These are phyloP conservation scores for Archips crataeganus DNA, from an alignment of 2,888 invertebrate genomes.

Conservation along the genomic window DNA sequence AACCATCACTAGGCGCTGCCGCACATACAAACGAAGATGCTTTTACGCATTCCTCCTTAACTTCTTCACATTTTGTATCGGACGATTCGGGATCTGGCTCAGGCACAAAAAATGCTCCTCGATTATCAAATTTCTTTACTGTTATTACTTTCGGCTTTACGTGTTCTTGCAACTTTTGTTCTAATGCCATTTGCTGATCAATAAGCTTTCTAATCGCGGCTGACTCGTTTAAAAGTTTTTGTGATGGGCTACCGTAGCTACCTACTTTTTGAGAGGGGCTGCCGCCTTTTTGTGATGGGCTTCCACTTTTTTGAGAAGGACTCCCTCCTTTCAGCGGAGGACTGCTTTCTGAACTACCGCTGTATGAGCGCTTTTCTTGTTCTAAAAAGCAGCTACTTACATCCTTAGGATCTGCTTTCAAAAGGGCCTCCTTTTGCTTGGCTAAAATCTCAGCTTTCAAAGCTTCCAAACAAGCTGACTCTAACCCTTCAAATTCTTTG, in stretches of 20 bases:
- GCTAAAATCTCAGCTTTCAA: constrained; percentile 93
- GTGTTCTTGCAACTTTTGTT: constrained; percentile 72
- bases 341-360: constrained; percentile 87
- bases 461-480: constrained; percentile 94
- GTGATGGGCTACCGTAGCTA: constrained; percentile 78
- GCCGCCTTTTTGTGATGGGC: constrained; percentile 79
- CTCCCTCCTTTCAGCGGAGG: constrained; percentile 83
- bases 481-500: constrained; percentile 96
- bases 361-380: constrained; percentile 81
- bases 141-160: constrained; percentile 76
- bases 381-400: constrained; percentile 80
- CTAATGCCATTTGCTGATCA: constrained; percentile 80
- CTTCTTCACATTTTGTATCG: constrained; percentile 62
- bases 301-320: constrained; percentile 72
- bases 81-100: constrained; percentile 64
- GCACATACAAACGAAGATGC: constrained; percentile 77
- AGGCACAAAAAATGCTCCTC: constrained; percentile 80
- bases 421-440: constrained; percentile 93
- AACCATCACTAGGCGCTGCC: constrained; percentile 79
- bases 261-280: constrained; percentile 81
- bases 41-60: constrained; percentile 77
- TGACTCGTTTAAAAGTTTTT: constrained; percentile 78
- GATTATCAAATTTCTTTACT: constrained; percentile 79
- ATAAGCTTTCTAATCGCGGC: constrained; percentile 80
- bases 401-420: constrained; percentile 86